These are phyloP conservation scores for Labia minor DNA, from an alignment of 2,888 invertebrate genomes.

Conservation along the genomic window DNA sequence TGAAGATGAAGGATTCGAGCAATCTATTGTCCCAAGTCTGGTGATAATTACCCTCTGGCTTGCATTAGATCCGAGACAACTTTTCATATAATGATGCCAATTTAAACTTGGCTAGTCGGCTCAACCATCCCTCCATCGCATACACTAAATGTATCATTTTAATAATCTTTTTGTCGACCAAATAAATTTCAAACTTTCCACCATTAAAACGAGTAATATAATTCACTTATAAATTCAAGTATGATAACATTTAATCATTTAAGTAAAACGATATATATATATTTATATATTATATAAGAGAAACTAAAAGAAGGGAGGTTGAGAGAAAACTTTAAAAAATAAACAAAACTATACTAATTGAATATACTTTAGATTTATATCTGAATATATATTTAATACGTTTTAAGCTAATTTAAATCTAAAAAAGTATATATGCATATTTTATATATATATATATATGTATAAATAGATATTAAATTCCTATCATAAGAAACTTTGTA, in stretches of 20 bases:
- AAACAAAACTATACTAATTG: neutral
- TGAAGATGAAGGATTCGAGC: neutral
- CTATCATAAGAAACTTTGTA: neutral
- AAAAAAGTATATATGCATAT: too few species aligned
- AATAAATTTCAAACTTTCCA: slow-evolving; percentile 3
- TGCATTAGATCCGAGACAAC: slow-evolving; percentile 1
- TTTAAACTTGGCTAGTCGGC: neutral
- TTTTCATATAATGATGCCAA: slow-evolving; percentile 13
- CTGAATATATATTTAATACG: too few species aligned
- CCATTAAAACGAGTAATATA: neutral
- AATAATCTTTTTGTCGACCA: slow-evolving; percentile 13
- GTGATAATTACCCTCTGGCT: slow-evolving; percentile 1
- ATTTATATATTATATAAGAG: neutral
- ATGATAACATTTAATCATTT: slow-evolving; percentile 1
- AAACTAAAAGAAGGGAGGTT: neutral
- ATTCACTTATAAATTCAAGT: neutral
- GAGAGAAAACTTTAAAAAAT: neutral
- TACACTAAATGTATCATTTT: slow-evolving; percentile 4
- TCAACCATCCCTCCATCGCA: neutral
- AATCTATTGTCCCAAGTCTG: neutral
- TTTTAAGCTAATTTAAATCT: too few species aligned
- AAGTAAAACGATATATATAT: neutral
- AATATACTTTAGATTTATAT: too few species aligned
- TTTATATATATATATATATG: too few species aligned
- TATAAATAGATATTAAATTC: too few species aligned